These are phyloP conservation scores for Drosophila bipectinata DNA, from an alignment of 1,140 invertebrate genomes.

Conservation along the genomic window DNA sequence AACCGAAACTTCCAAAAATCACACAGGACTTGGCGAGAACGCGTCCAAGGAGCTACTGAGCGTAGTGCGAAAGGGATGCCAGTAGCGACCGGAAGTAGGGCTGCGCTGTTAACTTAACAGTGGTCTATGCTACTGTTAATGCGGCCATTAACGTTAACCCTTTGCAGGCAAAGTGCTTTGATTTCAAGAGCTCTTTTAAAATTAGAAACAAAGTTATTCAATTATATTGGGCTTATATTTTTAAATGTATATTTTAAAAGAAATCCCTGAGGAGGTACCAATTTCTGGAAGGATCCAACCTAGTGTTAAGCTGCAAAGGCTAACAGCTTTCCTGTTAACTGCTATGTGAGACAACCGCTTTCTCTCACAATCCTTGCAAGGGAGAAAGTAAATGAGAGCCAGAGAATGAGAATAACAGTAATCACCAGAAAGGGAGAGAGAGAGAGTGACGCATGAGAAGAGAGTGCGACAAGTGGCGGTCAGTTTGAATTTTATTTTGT, in stretches of 20 bases:
- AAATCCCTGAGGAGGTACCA: no score
- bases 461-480: conserved; percentile 48
- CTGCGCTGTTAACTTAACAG: conserved; percentile 21
- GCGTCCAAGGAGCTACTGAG: conserved; percentile 31
- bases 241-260: neutral
- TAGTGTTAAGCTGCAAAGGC: conserved; percentile 6
- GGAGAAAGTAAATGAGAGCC: neutral
- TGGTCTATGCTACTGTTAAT: neutral
- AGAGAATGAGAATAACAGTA: neutral
- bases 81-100: neutral
- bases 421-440: neutral
- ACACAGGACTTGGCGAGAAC: conserved; percentile 27
- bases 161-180: neutral
- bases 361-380: neutral
- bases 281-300: no score
- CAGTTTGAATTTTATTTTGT: conserved; percentile 24
- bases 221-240: neutral
- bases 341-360: neutral
- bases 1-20: conserved; percentile 4
- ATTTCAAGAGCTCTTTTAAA: no score
- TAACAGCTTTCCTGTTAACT: conserved; percentile 26
- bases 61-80: conserved; percentile 6
- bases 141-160: conserved; percentile 30
- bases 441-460: conserved; percentile 9
- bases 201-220: neutral